A percentile compares a stretch with the other conserved stretches of the same genome.
phyloP scores from a whole-genome alignment of 2,888 invertebrate species.

The Conistra vaccinii region DNA sequence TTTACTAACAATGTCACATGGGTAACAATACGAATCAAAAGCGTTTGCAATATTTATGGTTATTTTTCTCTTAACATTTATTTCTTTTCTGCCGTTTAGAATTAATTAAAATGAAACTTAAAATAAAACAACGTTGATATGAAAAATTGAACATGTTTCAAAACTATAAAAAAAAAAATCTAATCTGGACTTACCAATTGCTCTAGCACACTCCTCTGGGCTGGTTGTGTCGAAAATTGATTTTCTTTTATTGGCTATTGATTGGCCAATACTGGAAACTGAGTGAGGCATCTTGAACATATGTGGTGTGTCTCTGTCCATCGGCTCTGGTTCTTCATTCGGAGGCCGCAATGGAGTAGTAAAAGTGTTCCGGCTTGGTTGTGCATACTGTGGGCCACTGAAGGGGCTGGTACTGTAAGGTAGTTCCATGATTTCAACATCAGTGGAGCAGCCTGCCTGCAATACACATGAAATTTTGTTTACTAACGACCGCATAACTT shows the following conservation, averaged over 20 bases:
- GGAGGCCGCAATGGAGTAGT: conserved; percentile 69
- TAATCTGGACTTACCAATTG: conserved; percentile 67
- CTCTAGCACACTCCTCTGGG: conserved; percentile 59
- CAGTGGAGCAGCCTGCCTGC: conserved; percentile 69
- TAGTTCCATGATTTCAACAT: conserved; percentile 68
- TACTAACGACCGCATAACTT: background rate
- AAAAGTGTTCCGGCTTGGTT: conserved; percentile 43
- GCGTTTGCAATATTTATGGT: background rate
- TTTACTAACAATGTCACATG: conserved; percentile 2
- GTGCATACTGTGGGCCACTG: conserved; percentile 60
- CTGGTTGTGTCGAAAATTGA: conserved; percentile 75
- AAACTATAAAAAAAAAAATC: conserved; percentile 4
- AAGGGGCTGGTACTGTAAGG: conserved; percentile 64
- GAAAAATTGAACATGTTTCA: conserved; percentile 20
- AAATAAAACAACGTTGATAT: conserved; percentile 29
- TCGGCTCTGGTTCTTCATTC: conserved; percentile 69
- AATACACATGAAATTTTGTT: conserved; percentile 40
- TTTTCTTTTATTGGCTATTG: conserved; percentile 76
- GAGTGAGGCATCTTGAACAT: conserved; percentile 70
- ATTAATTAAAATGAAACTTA: conserved; percentile 15
- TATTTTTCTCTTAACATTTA: background rate
- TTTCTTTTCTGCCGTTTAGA: background rate
- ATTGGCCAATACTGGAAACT: conserved; percentile 69
- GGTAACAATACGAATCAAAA: conserved; percentile 9
- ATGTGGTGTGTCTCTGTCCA: conserved; percentile 65